Base-by-base conservation (phyloP, 1,140 invertebrate genomes). In the Drosophila aff. region DNA sequence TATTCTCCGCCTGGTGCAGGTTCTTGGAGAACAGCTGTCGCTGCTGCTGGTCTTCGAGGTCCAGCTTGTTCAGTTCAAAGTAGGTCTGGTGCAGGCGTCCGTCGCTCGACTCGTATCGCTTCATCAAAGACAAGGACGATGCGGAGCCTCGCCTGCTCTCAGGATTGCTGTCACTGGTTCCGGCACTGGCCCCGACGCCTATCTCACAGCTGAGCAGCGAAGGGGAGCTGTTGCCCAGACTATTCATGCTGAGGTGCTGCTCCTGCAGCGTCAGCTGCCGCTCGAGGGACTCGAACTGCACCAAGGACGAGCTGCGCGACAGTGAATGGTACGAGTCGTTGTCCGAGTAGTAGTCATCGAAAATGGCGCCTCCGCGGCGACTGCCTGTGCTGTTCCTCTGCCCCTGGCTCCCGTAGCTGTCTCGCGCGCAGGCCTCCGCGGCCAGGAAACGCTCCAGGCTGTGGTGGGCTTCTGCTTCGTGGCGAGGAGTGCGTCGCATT, bases 201-300 rank as follows among this genome's bases (percentile, higher is more conserved):
- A 67, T 3, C 15, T 94, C 86, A 90, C 93, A 82, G 92, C 93
- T 82, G 81, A 94, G 46, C 74, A 93, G 61, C 83, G 94, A 93
- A 7, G 92, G 93, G n/a, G 93, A 93, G 16, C 92, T 92, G 31
- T 92, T 89, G 46, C 82, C 91, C 53, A 92, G 59, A 53, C 82
- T 87, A 21, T 52, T 82, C 77, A 82, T 79, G 76, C 82, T 84
- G 18, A 79, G 79, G 55, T 86, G 80, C 44, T 89, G 91, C 36
- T 92, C 91, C 53, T 93, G 82, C 50, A 93, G 64, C 15, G 81
- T 77, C 26, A 93, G 47, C 46, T 93, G 92, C 0, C 92, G 68
- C 55, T 93, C 92, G 55, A 97, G 93, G 0, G 95, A 96, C 92
- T 97, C 96, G 91, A 97, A 97, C 91, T 97, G 96, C 28, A 97